Base-by-base conservation (phyloP, 2,113 vertebrate species). In the Lophius piscatorius region DNA sequence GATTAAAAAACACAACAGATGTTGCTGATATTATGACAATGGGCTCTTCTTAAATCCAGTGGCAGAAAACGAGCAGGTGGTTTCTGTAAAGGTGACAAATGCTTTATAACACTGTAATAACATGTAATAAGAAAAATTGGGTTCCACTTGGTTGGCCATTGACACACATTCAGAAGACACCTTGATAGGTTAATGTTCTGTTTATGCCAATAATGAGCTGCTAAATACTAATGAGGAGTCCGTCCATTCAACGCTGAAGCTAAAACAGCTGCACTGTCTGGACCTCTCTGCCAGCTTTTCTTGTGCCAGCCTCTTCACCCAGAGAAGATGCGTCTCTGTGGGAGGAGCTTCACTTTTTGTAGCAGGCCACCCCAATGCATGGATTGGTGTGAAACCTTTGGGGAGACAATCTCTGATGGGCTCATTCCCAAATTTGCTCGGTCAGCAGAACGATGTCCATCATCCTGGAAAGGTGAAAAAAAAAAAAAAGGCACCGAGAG, bases 171-270 rank as follows among this genome's bases (percentile, higher is more conserved):
- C n/a, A 11, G 9, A 28, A 6, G 26, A 28, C 26, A 28, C 5
- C 9, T 28, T 28, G 1, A 3, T 2, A 6, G 26, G 5, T 28
- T 28, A 47, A 35, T 3, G 6, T 29, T 51, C 0, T 29, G 28
- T 42, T 10, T n/a, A 7, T 2, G 22, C 20, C 54, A 74, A 36
- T 63, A 71, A 80, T 76, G 60, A 65, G 45, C 35, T 50, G 16
- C 48, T 81, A 71, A 82, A 76, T 68, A 76, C 70, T 70, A 64
- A 70, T 82, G 73, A 84, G 55, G 36, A 56, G 40, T 58, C 55
- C 23, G 46, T 56, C 35, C 39, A 35, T 22, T 63, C 28, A 50
- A 35, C 22, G 12, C 39, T 26, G 59, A 54, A 63, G 58, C 36
- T 56, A 51, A 71, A 45, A 66, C 48, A 68, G 55, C 44, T n/a